Evolutionary conservation across 2,113 vertebrate genomes (phyloP).

Genomic region (Cheirogaleus medius): DNA sequence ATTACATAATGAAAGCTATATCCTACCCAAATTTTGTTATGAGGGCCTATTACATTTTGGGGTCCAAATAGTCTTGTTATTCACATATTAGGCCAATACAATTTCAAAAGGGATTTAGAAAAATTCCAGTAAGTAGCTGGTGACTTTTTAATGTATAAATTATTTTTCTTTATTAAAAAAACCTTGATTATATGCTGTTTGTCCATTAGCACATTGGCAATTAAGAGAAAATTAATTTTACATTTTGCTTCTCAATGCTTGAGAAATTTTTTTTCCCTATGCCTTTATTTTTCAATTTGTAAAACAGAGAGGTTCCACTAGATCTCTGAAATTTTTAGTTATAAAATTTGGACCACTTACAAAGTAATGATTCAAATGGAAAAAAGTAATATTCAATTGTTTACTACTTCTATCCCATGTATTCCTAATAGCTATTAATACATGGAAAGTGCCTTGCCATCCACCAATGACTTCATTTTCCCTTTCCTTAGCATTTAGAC

Average conservation of each 20-base stretch:
- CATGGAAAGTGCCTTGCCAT: neutral
- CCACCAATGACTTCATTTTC: neutral
- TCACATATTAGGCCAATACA: neutral
- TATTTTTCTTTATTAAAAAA: neutral
- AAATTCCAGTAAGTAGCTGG: neutral
- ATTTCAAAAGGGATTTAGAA: neutral
- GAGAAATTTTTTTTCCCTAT: neutral
- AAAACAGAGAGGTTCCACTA: neutral
- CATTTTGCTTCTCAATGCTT: neutral
- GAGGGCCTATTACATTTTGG: neutral
- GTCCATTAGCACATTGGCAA: neutral
- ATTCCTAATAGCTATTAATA: neutral
- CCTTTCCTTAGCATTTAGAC: neutral
- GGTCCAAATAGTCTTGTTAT: neutral
- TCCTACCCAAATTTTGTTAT: neutral
- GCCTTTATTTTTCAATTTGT: neutral
- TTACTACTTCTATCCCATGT: neutral
- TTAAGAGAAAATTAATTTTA: neutral
- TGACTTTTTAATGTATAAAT: neutral
- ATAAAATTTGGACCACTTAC: neutral
- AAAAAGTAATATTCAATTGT: neutral
- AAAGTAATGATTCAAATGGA: neutral
- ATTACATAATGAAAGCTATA: neutral
- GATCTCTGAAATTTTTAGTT: neutral
- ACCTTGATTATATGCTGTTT: neutral